These are phyloP conservation scores for Anthoscopus minutus DNA, from an alignment of 2,113 vertebrate genomes.

Conservation along the genomic window DNA sequence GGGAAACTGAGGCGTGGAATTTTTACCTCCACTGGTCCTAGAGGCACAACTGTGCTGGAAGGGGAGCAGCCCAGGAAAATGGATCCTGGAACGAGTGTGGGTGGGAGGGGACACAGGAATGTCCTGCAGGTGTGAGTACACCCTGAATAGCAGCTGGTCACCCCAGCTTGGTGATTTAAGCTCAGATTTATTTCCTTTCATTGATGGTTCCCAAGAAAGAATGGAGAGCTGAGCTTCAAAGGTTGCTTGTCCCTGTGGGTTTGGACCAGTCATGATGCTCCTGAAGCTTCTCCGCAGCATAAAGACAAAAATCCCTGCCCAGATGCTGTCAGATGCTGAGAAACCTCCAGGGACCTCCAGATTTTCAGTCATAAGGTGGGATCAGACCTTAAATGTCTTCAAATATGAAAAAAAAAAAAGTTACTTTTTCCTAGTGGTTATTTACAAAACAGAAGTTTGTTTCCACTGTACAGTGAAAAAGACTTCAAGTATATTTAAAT, in stretches of 20 bases:
- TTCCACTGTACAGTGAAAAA: background rate
- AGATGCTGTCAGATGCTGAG: background rate
- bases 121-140: fast-evolving
- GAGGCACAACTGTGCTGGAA: fast-evolving
- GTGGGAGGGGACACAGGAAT: fast-evolving
- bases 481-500: background rate
- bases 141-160: background rate
- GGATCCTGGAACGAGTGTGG: background rate
- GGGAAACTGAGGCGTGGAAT: background rate
- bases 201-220: background rate
- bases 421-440: background rate
- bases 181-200: background rate
- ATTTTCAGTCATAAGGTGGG: background rate
- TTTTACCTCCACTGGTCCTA: fast-evolving
- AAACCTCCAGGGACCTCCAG: background rate
- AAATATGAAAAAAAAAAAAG: background rate
- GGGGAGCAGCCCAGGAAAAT: background rate
- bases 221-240: background rate
- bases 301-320: background rate
- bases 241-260: background rate
- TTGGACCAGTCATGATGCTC: fast-evolving
- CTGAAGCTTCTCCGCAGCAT: fast-evolving
- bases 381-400: background rate
- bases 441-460: background rate
- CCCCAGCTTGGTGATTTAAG: background rate